These are phyloP conservation scores for Carcharodon carcharias DNA, from an alignment of 2,797 vertebrate species.

Conservation along the genomic window DNA sequence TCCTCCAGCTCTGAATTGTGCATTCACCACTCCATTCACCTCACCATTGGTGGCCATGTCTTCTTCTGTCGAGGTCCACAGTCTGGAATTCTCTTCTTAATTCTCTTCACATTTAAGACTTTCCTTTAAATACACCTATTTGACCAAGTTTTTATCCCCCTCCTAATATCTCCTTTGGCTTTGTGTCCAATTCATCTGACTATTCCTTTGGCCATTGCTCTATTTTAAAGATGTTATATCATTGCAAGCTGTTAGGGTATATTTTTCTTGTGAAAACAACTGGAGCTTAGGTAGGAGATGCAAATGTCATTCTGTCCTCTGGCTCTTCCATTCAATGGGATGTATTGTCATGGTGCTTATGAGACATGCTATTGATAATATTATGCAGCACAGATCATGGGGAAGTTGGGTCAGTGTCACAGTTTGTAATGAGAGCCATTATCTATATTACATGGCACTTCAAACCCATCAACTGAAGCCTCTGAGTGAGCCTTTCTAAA, in stretches of 20 bases:
- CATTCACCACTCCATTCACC: background rate
- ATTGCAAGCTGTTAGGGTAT: background rate
- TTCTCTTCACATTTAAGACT: no score
- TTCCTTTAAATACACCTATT: no score
- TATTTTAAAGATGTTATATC: background rate
- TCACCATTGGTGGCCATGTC: background rate
- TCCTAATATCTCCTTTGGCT: no score
- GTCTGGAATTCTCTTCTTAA: background rate
- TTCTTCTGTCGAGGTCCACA: background rate
- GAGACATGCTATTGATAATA: background rate
- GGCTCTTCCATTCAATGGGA: background rate
- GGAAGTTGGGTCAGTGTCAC: background rate
- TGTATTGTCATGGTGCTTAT: background rate
- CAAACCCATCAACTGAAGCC: background rate
- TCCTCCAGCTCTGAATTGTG: background rate
- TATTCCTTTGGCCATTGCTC: background rate
- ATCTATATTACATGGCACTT: background rate
- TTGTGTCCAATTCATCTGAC: no score
- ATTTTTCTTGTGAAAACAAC: background rate
- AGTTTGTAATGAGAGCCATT: background rate
- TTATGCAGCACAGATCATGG: background rate
- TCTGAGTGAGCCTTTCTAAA: background rate
- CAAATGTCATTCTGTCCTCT: background rate
- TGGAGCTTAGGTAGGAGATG: background rate
- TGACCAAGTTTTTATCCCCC: no score